Base-by-base conservation (phyloP, 2,113 vertebrate species). In the Patagioenas fasciata region DNA sequence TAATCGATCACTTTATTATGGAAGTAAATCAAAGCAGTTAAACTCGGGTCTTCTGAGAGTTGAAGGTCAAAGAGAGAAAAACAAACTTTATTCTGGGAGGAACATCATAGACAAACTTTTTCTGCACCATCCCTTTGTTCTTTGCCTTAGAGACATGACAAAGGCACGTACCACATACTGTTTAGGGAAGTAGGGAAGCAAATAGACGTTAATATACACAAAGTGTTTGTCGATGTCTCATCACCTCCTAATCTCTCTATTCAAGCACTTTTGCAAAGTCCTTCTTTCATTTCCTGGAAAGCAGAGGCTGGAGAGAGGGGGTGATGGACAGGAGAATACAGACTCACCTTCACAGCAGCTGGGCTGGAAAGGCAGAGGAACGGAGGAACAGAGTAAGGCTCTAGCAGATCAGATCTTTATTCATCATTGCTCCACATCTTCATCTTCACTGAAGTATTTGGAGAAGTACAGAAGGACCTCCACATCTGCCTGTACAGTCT, bases 1-100 rank as follows among this genome's bases (percentile, higher is more conserved):
- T 97, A 97, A 97, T 98, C 53, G 8, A 97, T 97, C 93, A 95
- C 90, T 95, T 97, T 97, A 97, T 97, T 97, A 96, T 65, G 77
- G 91, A 71, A 96, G 88, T 96, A 97, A 97, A 97, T 97, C 95
- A 97, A 96, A 96, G 95, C 58, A 67, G 56, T 97, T 96, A 96
- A 94, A 82, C 60, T 80, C 50, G 31, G 79, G 61, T 91, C 97
- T 97, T 93, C 28, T 17, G 91, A 74, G 93, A 98, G 75, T 25
- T 97, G 93, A 97, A 97, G 91, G 95, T 97, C 97, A 98, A 93
- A 88, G 67, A 81, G 50, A 44, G 29, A 89, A 70, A 69, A 96
- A 70, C 69, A 92, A 96, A 96, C 50, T 79, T 96, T 93, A 91
- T 91, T 79, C 83, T 89, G 85, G 84, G 51, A 96, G 93, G 89